Evolutionary conservation across 2,888 invertebrate species (phyloP), one percentile per base, ranked within the genome.

Genomic region (Drosophila sordidula): DNA sequence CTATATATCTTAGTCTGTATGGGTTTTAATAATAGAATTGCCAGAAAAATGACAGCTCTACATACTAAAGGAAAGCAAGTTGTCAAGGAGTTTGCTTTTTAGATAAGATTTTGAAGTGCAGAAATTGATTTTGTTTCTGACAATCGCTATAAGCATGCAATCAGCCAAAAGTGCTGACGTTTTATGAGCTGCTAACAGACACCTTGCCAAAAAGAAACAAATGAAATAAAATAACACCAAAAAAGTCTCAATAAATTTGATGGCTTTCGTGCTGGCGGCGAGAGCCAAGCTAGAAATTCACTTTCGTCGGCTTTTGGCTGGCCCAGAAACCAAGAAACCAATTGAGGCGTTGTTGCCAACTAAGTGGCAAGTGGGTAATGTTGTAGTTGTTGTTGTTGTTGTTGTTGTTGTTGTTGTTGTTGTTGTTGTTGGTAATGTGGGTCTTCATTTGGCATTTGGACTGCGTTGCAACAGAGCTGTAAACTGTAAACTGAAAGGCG

Each of bases 311-410:
- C n/a, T 9, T 9, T 32, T 38, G n/a, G 12, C 14, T 70, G 85
- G 64, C 80, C 81, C 68, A 85, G 82, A 81, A 85, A 75, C 82
- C 85, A 68, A 78, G 72, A 78, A 78, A 85, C 61, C 79, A 72
- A 70, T 78, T 74, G 72, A 75, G 75, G 78, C 78, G 65, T 67
- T 62, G 52, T 66, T 58, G 70, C 55, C 46, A 44, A 47, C 47
- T 34, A 22, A 47, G 55, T 67, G 42, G 46, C 39, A 70, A 63
- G 55, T 66, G 57, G 18, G 18, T 18, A 18, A 22, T 49, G 67
- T 72, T 65, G 64, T 75, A 32, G 41, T 44, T 49, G 65, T 70
- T 63, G 65, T 76, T 42, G 42, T 34, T 66, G 57, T 25, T 49
- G 67, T 72, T 63, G 64, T 75, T 32, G 41, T 44, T 46, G 65